Base-by-base conservation (phyloP, 2,113 vertebrate genomes). In the Lophochroa leadbeateri region DNA sequence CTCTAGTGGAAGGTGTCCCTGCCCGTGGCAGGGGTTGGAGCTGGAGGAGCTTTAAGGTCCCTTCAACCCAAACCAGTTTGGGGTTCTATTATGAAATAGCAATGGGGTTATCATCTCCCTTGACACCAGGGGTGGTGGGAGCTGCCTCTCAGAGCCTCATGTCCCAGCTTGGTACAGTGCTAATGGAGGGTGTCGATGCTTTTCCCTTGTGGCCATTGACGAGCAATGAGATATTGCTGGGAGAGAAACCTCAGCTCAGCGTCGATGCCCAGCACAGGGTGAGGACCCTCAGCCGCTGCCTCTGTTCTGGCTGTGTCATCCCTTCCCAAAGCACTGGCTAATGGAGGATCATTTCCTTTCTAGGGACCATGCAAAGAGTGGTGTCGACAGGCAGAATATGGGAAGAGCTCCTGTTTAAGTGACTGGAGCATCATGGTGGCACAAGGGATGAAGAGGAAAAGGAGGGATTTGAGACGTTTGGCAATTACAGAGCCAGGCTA, bases 141-240 rank as follows among this genome's bases (percentile, higher is more conserved):
- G 64, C 43, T 33, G 63, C 19, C 4, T 47, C 74, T 3, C 27
- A 21, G 47, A 39, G 35, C 46, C 24, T 7, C 5, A 3, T 64
- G 49, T 44, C 43, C 33, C 1, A 4, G 50, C 67, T 39, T 11
- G 13, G 4, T 52, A 70, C 27, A 13, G 55, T 29, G 50, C 46
- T 63, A 31, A 39, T 16, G 70, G 46, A 57, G 20, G 35, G 16
- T 27, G 41, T 35, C 14, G 33, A 71, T 79, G 28, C 61, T 50
- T 79, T 79, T 92, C 7, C 3, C 31, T 43, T 8, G 2, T 0
- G 0, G 61, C 46, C 27, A 5, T 6, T 63, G 37, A 82, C 16
- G 29, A 63, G 80, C 21, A 17, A 52, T 25, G 6, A 31, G 68
- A 41, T n/a, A 49, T 0, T 68, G 10, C 43, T 17, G 1, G 43